Evolutionary conservation across 1,140 invertebrate genomes (phyloP).

Genomic region (Penaeus chinensis): DNA sequence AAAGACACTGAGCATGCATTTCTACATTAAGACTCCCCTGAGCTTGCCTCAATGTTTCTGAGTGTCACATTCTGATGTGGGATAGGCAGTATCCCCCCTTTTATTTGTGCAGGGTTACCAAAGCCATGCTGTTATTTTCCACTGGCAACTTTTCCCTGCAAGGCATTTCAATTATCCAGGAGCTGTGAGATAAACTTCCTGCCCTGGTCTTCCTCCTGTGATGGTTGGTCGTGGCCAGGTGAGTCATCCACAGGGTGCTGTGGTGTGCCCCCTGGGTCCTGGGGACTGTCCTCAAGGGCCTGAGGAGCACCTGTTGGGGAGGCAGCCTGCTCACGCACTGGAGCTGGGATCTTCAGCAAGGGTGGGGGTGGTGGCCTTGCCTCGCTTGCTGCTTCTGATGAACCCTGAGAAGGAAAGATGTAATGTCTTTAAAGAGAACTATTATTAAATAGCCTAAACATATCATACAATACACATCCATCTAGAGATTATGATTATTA

Average conservation of each 20-base stretch:
- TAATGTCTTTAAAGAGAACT: too few relatives aligned
- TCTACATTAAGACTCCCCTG: slow-evolving; percentile 39
- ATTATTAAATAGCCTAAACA: too few relatives aligned
- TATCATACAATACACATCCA: too few relatives aligned
- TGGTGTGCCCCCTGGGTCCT: slow-evolving; percentile 25
- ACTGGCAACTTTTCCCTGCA: too few relatives aligned
- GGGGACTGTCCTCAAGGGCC: slow-evolving; percentile 14
- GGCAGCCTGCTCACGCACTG: slow-evolving; percentile 20
- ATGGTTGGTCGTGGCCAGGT: neutral
- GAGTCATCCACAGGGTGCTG: neutral
- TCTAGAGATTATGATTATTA: too few relatives aligned
- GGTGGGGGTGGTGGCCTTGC: slow-evolving; percentile 41
- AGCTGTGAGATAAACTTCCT: slow-evolving; percentile 38
- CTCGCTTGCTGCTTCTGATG: slow-evolving; percentile 25
- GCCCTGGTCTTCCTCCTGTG: slow-evolving; percentile 25
- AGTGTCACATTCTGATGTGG: too few relatives aligned
- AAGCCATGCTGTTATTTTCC: too few relatives aligned
- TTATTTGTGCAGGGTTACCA: too few relatives aligned
- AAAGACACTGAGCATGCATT: slow-evolving; percentile 38
- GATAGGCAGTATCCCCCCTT: too few relatives aligned
- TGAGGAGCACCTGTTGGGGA: neutral
- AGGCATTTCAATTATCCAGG: slow-evolving; percentile 31
- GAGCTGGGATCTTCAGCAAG: slow-evolving; percentile 42
- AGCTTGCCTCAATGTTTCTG: slow-evolving; percentile 13
- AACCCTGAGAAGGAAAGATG: slow-evolving; percentile 2